Evolutionary conservation across 2,888 invertebrate genomes (phyloP), one percentile per base, ranked within the genome.

Genomic region (Sepioteuthis lessoniana): DNA sequence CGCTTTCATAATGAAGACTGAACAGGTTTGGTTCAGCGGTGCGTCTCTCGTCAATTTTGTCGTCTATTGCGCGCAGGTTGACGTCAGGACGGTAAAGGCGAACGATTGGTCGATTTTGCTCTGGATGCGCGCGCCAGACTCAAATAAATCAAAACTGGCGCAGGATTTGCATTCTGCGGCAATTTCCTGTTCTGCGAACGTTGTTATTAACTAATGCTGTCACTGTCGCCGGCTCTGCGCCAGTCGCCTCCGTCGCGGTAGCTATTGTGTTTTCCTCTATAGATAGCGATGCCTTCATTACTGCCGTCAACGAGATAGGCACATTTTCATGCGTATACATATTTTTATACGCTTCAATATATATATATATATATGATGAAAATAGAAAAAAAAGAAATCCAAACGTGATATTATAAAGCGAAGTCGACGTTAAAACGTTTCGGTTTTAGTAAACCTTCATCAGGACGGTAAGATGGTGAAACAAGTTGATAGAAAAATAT

Each of bases 121-220:
- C n/a, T 16, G 76, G 76, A 10, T 35, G 7, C 76, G n/a, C 35
- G 76, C 76, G n/a, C n/a, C n/a, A n/a, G 16, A 35, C n/a, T 76
- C 76, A 76, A 76, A 76, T 76, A 76, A 76, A n/a, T 76, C 76
- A 76, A 76, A 76, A 10, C 13, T 76, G 19, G n/a, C n/a, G 35
- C 76, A 19, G 35, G 76, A 76, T 16, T 76, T 76, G 76, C n/a
- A n/a, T 76, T 76, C 76, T 76, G n/a, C 76, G n/a, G 76, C n/a
- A 76, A 76, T 76, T n/a, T 76, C 76, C 76, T n/a, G 76, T 35
- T 76, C 19, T 76, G n/a, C 16, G 76, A 76, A 76, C n/a, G 76
- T 76, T n/a, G 76, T 76, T 76, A 76, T 76, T 76, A 76, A 76
- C 76, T n/a, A 76, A 76, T n/a, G 35, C n/a, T 76, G 76, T 76